These are phyloP conservation scores for Pseudochirops corinnae DNA, from an alignment of 2,797 vertebrate genomes.

Conservation along the genomic window DNA sequence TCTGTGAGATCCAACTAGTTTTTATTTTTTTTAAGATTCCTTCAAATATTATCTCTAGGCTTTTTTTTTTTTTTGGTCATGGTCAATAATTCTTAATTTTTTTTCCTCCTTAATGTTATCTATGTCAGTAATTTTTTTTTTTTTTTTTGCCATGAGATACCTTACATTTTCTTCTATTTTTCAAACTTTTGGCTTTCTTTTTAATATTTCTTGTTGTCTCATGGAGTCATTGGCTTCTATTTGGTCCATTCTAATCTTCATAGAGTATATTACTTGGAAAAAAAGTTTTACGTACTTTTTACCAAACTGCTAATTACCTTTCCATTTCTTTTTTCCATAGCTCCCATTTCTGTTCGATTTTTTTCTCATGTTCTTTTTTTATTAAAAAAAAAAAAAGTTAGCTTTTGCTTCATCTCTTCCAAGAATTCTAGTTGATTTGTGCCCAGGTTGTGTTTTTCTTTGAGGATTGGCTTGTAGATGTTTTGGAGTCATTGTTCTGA, in stretches of 20 bases:
- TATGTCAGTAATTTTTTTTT: neutral
- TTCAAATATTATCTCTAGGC: neutral
- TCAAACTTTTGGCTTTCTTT: neutral
- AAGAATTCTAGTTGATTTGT: neutral
- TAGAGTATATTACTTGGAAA: neutral
- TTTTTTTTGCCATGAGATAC: neutral
- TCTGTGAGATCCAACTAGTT: neutral
- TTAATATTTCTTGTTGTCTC: neutral
- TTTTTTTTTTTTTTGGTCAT: neutral
- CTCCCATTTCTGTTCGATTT: neutral
- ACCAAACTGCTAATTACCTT: neutral
- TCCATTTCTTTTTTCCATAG: neutral
- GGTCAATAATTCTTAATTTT: neutral
- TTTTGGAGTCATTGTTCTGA: neutral
- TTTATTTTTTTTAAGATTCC: neutral
- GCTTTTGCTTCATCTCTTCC: neutral
- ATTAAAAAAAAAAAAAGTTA: neutral
- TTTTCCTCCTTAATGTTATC: neutral
- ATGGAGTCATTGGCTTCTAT: neutral
- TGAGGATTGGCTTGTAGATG: neutral
- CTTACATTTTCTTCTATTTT: neutral
- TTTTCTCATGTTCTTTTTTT: neutral
- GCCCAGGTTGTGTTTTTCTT: neutral
- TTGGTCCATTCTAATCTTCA: neutral
- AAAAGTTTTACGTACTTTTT: neutral